These are phyloP conservation scores for Pitta sordida DNA, from an alignment of 2,113 vertebrate genomes.

Conservation along the genomic window DNA sequence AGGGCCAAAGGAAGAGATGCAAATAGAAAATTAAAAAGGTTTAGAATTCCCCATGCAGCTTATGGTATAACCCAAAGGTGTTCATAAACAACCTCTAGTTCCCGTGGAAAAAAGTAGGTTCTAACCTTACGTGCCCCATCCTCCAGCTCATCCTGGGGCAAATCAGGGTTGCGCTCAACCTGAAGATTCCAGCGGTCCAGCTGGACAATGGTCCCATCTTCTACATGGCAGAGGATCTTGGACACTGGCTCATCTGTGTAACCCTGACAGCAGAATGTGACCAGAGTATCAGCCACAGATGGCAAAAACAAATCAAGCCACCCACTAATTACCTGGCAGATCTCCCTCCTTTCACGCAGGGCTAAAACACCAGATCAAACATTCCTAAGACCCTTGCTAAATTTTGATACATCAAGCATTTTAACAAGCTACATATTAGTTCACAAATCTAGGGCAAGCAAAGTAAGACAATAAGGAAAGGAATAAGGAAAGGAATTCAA, in stretches of 20 bases:
- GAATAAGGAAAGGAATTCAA: neutral
- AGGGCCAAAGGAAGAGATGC: neutral
- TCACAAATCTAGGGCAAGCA: neutral
- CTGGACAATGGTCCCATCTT: constrained; percentile 82
- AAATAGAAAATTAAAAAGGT: neutral
- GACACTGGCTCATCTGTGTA: constrained; percentile 83
- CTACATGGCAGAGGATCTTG: constrained; percentile 83
- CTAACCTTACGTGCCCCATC: constrained; percentile 81
- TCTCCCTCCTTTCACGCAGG: neutral
- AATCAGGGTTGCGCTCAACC: constrained; percentile 79
- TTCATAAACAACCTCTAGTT: neutral
- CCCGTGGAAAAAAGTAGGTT: neutral
- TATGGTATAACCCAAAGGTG: neutral
- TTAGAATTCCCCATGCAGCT: neutral
- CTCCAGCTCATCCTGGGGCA: constrained; percentile 78
- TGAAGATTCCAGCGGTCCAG: constrained; percentile 85
- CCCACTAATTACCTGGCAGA: neutral
- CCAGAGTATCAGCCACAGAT: neutral
- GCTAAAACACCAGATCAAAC: neutral
- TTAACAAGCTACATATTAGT: neutral
- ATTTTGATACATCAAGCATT: neutral
- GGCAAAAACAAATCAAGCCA: neutral
- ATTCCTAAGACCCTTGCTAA: neutral
- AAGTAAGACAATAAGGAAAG: neutral
- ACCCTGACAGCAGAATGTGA: constrained; percentile 59